Evolutionary conservation across 2,113 vertebrate species (phyloP).

Genomic region (Neolamprologus toae): DNA sequence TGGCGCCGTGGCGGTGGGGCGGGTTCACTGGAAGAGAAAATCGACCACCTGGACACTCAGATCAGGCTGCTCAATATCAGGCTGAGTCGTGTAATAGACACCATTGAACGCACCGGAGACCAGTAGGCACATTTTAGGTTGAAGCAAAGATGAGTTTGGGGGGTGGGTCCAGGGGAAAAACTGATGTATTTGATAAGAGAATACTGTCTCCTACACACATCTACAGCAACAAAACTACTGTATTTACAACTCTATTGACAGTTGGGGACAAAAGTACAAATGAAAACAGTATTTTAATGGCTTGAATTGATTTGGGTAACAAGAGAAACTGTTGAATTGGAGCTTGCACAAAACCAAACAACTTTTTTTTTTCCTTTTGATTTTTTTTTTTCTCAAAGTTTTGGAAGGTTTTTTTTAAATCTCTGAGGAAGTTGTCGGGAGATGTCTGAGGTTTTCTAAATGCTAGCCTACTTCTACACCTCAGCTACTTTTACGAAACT

Average conservation of each 20-base stretch:
- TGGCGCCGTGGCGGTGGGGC: conserved; percentile 77
- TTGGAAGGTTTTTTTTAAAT: neutral
- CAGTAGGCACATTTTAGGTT: conserved; percentile 66
- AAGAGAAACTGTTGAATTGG: neutral
- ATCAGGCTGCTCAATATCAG: conserved; percentile 92
- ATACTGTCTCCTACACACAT: neutral
- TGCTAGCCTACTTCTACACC: neutral
- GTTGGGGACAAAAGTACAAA: neutral
- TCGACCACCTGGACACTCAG: conserved; percentile 91
- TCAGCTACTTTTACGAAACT: conserved; percentile 14
- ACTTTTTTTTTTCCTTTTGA: neutral
- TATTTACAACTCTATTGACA: conserved; percentile 14
- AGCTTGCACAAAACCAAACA: neutral
- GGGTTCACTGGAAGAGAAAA: conserved; percentile 88
- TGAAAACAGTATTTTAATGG: conserved; percentile 21
- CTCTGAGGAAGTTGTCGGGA: neutral
- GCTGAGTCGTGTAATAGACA: conserved; percentile 87
- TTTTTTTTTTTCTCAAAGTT: neutral
- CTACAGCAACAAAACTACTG: conserved; percentile 23
- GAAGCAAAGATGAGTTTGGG: neutral
- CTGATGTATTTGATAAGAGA: conserved; percentile 5
- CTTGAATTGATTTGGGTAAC: conserved; percentile 13
- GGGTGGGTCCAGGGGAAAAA: neutral
- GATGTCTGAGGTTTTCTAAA: neutral
- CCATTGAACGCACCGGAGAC: conserved; percentile 78